Evolutionary conservation across 2,888 invertebrate species (phyloP).

Genomic region (Girardia tigrina): DNA sequence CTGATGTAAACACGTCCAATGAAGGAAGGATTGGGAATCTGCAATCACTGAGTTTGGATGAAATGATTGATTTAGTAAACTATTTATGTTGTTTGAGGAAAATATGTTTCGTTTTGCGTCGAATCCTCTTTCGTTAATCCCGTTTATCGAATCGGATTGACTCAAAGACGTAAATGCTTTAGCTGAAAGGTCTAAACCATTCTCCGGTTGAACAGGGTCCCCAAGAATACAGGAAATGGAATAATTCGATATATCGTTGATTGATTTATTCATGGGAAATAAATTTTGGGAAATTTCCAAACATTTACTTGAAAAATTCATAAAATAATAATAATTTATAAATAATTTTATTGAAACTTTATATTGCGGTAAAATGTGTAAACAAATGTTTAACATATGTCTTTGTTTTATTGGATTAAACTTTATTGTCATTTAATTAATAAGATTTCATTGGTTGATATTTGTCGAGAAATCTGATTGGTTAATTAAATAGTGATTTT

Average conservation of each 20-base stretch:
- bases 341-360: no score
- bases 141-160: not conserved
- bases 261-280: no score
- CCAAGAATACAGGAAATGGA: conserved; percentile 1
- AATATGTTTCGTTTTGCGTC: not conserved
- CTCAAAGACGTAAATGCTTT: not conserved
- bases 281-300: no score
- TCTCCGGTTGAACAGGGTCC: not conserved
- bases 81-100: not conserved
- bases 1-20: conserved; percentile 9
- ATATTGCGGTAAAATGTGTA: no score
- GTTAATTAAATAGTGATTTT: no score
- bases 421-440: no score
- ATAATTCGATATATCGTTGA: not conserved
- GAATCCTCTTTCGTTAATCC: not conserved
- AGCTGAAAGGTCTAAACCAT: not conserved
- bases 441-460: no score
- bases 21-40: not conserved
- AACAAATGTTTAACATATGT: no score
- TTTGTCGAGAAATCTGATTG: no score
- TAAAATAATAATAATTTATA: no score
- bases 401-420: no score
- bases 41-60: not conserved
- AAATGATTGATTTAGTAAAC: not conserved
- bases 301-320: no score